These are phyloP conservation scores for Gopherus flavomarginatus DNA, from an alignment of 2,113 vertebrate genomes.

Conservation along the genomic window DNA sequence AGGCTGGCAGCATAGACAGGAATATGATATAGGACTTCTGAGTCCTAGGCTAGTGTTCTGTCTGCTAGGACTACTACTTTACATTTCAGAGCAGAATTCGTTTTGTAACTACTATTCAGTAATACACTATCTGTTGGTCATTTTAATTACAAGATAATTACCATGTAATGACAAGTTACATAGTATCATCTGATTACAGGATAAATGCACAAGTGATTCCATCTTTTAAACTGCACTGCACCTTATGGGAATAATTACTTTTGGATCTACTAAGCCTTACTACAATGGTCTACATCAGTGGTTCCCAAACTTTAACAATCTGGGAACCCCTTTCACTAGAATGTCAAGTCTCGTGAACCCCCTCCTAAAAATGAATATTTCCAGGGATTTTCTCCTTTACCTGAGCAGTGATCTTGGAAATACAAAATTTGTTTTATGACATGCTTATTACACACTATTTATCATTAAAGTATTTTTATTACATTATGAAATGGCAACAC, in stretches of 20 bases:
- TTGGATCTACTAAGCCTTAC: constrained; percentile 53
- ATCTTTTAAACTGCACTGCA: constrained; percentile 4
- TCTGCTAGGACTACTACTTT: background rate
- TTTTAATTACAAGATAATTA: constrained; percentile 49
- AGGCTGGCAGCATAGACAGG: background rate
- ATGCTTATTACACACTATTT: no score
- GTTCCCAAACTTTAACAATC: no score
- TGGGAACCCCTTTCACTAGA: no score
- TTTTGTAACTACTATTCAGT: background rate
- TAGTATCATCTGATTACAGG: constrained; percentile 28
- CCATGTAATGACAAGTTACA: constrained; percentile 34
- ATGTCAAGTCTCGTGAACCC: no score
- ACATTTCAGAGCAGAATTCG: background rate
- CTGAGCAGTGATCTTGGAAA: no score
- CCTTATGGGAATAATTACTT: constrained; percentile 44
- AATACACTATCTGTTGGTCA: background rate
- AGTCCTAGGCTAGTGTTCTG: background rate
- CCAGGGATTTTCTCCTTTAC: no score
- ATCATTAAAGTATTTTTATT: no score
- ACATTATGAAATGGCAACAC: no score
- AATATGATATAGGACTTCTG: background rate
- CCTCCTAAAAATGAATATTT: no score
- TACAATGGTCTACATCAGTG: background rate
- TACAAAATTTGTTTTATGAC: no score
- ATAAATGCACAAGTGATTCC: constrained; percentile 39